Evolutionary conservation across 2,888 invertebrate genomes (phyloP), one percentile per base, ranked within the genome.

Genomic region (Sicus ferrugineus): DNA sequence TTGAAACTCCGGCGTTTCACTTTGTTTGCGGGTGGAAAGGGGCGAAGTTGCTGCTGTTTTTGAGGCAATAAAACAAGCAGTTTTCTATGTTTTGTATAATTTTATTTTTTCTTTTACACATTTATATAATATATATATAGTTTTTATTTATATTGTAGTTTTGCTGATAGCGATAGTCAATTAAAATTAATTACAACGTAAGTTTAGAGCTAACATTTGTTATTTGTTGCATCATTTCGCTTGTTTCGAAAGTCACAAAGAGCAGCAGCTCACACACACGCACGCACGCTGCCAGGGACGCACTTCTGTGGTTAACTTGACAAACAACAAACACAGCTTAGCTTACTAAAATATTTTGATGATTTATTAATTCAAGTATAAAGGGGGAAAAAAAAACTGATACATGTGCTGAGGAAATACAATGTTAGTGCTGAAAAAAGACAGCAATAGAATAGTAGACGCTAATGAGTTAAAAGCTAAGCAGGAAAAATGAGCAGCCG

Each of bases 91-190:
- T 67, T 59, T 67, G 59, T 59, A 23, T 30, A 52, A 59, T 67
- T 67, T 59, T 67, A 59, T 58, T 26, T 58, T 63, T 65, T 71
- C 62, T 71, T 71, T 68, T 68, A 71, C 70, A 71, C 68, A 68
- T 71, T 68, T 71, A 71, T 71, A 71, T 71, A 71, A 71, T 71
- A 71, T 71, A 68, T 71, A 68, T 58, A 42, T 23, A 26, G 48
- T 19, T 63, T 63, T 42, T 3, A 30, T 48, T 50, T 50, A 23
- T 28, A 26, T 28, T 28, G 19, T 21, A 21, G 21, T 52, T 52
- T 52, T 52, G n/a, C n/a, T 64, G 26, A 58, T 68, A n/a, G n/a
- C n/a, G 28, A 59, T 68, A 61, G 46, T 56, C 52, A 69, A 65
- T 65, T 69, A 69, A 69, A 69, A 69, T 65, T 69, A 69, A 65